Evolutionary conservation across 2,888 invertebrate species (phyloP).

Genomic region (Smittia sp.): DNA sequence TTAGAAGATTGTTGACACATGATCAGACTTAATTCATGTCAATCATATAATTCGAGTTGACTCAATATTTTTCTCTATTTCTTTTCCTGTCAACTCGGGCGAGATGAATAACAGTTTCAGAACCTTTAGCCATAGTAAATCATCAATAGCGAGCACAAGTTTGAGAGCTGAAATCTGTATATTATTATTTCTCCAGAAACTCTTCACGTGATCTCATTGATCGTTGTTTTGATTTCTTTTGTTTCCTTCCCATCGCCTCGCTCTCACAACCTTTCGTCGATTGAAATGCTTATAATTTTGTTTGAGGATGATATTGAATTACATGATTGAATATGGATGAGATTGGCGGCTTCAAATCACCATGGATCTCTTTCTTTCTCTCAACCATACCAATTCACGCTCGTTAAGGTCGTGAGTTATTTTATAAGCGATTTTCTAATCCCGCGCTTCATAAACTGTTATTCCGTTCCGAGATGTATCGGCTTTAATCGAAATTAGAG

Average conservation of each 20-base stretch:
- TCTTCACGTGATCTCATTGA: neutral
- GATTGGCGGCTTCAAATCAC: neutral
- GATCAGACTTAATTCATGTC: slow-evolving; percentile 41
- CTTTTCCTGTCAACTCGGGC: too few species aligned
- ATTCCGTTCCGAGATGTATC: neutral
- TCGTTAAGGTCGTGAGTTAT: slow-evolving; percentile 12
- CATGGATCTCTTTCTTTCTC: too few species aligned
- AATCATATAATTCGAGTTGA: slow-evolving; percentile 19
- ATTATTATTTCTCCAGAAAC: slow-evolving; percentile 29
- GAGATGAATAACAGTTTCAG: neutral
- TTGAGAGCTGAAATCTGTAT: slow-evolving; percentile 16
- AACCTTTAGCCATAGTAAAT: neutral
- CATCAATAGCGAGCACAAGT: neutral
- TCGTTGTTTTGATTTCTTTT: neutral
- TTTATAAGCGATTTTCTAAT: neutral
- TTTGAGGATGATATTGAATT: slow-evolving; percentile 19
- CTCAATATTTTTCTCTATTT: neutral
- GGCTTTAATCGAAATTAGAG: slow-evolving; percentile 13
- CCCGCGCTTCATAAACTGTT: slow-evolving; percentile 10
- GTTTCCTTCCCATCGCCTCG: neutral
- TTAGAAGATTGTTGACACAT: slow-evolving; percentile 40
- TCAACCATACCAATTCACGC: neutral
- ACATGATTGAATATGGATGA: slow-evolving; percentile 9
- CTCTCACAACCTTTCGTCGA: slow-evolving; percentile 7
- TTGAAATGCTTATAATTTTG: slow-evolving; percentile 9